A percentile compares a stretch with the other conserved stretches of the same genome.
Conservation (phyloP, 2,797 vertebrate species). For the Leptodactylus fallax region DNA sequence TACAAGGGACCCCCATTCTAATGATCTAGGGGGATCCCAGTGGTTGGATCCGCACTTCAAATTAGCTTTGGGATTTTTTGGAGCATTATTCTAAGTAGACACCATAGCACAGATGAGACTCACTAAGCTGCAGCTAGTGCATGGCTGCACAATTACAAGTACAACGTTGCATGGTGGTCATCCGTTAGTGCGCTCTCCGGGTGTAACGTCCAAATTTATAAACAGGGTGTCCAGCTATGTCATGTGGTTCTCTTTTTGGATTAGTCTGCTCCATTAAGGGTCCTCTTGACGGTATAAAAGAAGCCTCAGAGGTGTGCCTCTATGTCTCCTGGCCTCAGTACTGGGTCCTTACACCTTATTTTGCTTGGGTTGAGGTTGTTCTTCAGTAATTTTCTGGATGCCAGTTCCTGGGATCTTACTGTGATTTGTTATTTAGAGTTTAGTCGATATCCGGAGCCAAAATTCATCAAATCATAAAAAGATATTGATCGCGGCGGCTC, state of each 20-base stretch:
- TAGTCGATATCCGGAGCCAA: constrained; percentile 8
- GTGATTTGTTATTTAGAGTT: constrained; percentile 1
- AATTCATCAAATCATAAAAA: constrained; percentile 15
- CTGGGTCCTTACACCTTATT: neutral
- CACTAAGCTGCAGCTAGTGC: too few species aligned
- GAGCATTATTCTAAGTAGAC: too few species aligned
- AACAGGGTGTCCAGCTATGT: neutral
- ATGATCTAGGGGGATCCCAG: too few species aligned
- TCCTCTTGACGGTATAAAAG: neutral
- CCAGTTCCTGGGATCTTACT: neutral
- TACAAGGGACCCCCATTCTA: too few species aligned
- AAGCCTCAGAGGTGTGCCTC: neutral
- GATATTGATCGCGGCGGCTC: neutral
- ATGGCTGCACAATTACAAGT: too few species aligned
- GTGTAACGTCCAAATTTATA: too few species aligned
- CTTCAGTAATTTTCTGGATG: neutral
- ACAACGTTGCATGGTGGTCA: too few species aligned
- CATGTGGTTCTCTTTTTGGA: neutral
- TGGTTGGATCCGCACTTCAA: too few species aligned
- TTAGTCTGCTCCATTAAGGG: neutral
- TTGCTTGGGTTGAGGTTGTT: neutral
- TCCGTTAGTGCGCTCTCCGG: too few species aligned
- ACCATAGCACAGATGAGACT: too few species aligned
- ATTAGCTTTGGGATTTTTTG: too few species aligned
- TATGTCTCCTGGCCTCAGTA: neutral